Evolutionary conservation across 2,888 invertebrate species (phyloP).

Genomic region (Marronus borbonicus): DNA sequence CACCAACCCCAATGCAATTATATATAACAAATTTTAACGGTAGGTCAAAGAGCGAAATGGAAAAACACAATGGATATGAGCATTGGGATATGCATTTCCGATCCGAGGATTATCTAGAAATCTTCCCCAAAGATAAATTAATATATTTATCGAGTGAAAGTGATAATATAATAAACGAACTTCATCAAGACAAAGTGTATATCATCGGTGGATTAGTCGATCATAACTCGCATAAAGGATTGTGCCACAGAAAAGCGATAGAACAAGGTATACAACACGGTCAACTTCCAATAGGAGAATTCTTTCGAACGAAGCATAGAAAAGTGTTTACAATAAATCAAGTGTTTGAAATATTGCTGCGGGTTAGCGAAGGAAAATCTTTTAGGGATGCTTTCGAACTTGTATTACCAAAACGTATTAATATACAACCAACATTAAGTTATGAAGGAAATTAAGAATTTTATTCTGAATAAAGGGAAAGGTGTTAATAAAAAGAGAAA

Average conservation of each 20-base stretch:
- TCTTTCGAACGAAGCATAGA: constrained; percentile 91
- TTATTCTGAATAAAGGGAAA: too few relatives aligned
- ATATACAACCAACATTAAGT: constrained; percentile 57
- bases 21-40: constrained; percentile 87
- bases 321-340: constrained; percentile 97
- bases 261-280: constrained; percentile 86
- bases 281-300: constrained; percentile 90
- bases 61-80: constrained; percentile 88
- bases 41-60: constrained; percentile 81
- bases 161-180: constrained; percentile 82
- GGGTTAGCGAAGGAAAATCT: constrained; percentile 81
- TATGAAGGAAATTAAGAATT: not conserved
- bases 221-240: constrained; percentile 96
- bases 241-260: constrained; percentile 87
- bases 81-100: constrained; percentile 93
- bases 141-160: constrained; percentile 97
- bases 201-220: constrained; percentile 98
- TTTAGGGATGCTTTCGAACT: constrained; percentile 87
- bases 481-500: too few relatives aligned
- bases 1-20: constrained; percentile 84
- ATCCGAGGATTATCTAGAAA: constrained; percentile 77
- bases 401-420: constrained; percentile 82
- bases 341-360: constrained; percentile 88
- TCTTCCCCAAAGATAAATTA: constrained; percentile 84
- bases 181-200: constrained; percentile 87